Evolutionary conservation across 2,888 invertebrate species (phyloP).

Genomic region (Oxystoma pomonae): DNA sequence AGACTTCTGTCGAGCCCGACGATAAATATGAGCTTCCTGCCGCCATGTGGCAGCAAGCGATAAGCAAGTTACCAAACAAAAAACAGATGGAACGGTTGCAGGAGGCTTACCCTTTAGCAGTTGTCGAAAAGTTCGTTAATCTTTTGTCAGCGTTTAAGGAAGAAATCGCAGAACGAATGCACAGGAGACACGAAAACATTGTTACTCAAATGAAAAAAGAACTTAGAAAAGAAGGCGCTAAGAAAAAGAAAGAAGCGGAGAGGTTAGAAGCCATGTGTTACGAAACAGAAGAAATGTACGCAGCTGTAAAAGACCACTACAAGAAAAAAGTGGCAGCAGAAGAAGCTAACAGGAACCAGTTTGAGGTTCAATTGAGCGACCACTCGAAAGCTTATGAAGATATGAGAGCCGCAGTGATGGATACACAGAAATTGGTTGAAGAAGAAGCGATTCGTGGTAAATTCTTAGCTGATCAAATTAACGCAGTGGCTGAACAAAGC

Average conservation of each 20-base stretch:
- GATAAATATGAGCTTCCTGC: slow-evolving; percentile 41
- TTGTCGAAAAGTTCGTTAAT: slow-evolving; percentile 42
- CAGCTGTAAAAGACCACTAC: slow-evolving; percentile 36
- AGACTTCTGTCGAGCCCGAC: slow-evolving; percentile 35
- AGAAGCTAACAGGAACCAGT: slow-evolving; percentile 30
- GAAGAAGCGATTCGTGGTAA: slow-evolving; percentile 44
- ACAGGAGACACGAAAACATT: slow-evolving; percentile 43
- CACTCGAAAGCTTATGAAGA: slow-evolving; percentile 42
- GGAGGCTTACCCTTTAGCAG: slow-evolving; percentile 37
- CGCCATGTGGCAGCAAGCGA: slow-evolving; percentile 46
- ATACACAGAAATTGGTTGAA: slow-evolving; percentile 43
- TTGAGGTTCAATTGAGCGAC: slow-evolving; percentile 28
- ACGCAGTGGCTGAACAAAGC: slow-evolving; percentile 39
- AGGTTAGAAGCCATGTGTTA: slow-evolving; percentile 34
- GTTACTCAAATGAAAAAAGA: slow-evolving; percentile 45
- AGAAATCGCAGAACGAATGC: slow-evolving; percentile 42
- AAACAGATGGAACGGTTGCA: slow-evolving; percentile 37
- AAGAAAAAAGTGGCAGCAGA: slow-evolving; percentile 33
- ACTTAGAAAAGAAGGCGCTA: slow-evolving; percentile 41
- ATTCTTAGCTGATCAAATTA: slow-evolving; percentile 42
- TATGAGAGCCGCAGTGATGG: slow-evolving; percentile 39
- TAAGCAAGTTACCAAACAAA: slow-evolving; percentile 40
- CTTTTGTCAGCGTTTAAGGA: slow-evolving; percentile 42
- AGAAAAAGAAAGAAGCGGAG: slow-evolving; percentile 35
- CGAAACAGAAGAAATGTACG: slow-evolving; percentile 32